Percentiles rank a stretch among this genome's conserved stretches.
These are phyloP conservation scores for Centropristis striata DNA, from an alignment of 2,113 vertebrate genomes.

Conservation along the genomic window DNA sequence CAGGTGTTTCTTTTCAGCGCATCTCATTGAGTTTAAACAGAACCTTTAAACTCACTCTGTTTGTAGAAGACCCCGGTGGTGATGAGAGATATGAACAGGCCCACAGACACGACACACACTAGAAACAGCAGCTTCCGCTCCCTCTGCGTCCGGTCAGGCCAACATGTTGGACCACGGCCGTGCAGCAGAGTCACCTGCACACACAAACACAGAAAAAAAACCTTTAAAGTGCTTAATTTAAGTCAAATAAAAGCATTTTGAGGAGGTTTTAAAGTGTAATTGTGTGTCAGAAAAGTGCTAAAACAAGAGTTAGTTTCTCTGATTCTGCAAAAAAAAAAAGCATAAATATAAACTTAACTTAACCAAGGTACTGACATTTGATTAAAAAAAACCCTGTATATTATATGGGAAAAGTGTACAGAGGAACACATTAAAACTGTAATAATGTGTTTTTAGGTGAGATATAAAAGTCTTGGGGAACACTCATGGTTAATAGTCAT, in stretches of 20 bases:
- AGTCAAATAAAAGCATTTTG: background rate
- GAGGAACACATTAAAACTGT: too few species aligned
- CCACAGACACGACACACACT: slow-evolving; percentile 75
- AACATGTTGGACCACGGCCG: slow-evolving; percentile 80
- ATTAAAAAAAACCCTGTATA: too few species aligned
- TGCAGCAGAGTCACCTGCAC: slow-evolving; percentile 89
- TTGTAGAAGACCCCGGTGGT: slow-evolving; percentile 88
- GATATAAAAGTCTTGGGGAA: too few species aligned
- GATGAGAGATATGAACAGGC: slow-evolving; percentile 86
- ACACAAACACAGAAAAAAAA: slow-evolving; percentile 39
- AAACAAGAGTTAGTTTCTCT: too few species aligned
- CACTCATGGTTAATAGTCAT: too few species aligned
- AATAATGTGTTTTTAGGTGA: too few species aligned
- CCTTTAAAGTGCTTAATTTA: background rate
- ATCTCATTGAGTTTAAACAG: background rate
- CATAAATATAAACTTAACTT: too few species aligned
- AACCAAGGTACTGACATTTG: too few species aligned
- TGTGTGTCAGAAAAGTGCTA: too few species aligned
- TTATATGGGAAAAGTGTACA: too few species aligned
- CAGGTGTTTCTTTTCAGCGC: slow-evolving; percentile 3
- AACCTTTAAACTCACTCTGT: slow-evolving; percentile 86
- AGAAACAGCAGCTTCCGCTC: slow-evolving; percentile 89
- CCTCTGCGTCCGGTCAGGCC: slow-evolving; percentile 80
- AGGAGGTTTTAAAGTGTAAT: background rate
- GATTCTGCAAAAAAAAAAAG: too few species aligned